These are phyloP conservation scores for Falco peregrinus DNA, from an alignment of 2,797 vertebrate genomes.

Conservation along the genomic window DNA sequence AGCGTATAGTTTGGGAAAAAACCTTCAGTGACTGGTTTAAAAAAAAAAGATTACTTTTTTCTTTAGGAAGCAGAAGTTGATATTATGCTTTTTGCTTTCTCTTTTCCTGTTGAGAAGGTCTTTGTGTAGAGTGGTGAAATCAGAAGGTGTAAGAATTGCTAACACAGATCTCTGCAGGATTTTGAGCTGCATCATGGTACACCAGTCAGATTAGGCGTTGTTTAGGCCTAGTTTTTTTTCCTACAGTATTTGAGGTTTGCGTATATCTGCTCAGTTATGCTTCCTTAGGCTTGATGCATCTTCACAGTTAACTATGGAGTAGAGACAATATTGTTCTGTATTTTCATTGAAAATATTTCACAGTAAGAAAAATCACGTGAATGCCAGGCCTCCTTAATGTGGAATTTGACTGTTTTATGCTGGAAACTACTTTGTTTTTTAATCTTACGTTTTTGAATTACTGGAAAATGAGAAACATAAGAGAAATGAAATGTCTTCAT, in stretches of 20 bases:
- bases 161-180: not conserved
- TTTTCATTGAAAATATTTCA: not conserved
- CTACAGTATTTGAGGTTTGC: not conserved
- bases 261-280: not conserved
- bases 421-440: not conserved
- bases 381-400: not conserved
- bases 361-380: not conserved
- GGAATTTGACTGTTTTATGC: not conserved
- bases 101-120: not conserved
- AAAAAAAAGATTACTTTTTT: rapidly evolving
- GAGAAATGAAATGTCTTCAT: not conserved
- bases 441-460: not conserved
- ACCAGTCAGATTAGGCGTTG: not conserved
- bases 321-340: not conserved
- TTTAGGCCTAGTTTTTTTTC: not conserved
- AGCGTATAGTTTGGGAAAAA: not conserved
- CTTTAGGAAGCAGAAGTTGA: not conserved
- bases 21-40: not conserved
- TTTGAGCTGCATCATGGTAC: not conserved
- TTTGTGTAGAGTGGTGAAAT: not conserved
- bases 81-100: not conserved
- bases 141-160: not conserved
- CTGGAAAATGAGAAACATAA: not conserved
- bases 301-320: not conserved
- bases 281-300: not conserved